These are phyloP conservation scores for Lasiurus cinereus DNA, from an alignment of 2,113 vertebrate species.

Conservation along the genomic window DNA sequence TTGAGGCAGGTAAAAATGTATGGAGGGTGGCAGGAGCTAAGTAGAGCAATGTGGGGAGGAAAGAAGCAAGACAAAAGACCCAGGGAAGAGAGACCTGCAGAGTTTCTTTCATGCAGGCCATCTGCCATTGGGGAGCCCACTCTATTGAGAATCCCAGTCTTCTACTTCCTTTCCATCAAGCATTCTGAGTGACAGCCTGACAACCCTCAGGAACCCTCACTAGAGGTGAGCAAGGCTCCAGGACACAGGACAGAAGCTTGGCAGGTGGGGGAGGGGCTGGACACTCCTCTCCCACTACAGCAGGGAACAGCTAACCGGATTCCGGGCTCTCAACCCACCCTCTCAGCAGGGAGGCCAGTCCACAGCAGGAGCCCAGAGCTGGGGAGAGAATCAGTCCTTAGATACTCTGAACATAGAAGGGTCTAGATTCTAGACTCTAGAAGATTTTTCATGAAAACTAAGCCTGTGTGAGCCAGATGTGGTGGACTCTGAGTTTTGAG, in stretches of 20 bases:
- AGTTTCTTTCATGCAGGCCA: neutral
- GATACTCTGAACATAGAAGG: neutral
- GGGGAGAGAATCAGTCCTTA: neutral
- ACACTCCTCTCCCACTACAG: neutral
- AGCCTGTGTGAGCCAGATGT: neutral
- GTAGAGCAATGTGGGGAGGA: neutral
- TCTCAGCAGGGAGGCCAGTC: slow-evolving; percentile 17
- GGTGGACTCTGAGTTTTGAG: neutral
- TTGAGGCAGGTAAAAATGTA: neutral
- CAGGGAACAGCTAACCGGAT: neutral
- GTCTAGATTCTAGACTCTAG: neutral
- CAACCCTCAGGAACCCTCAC: neutral
- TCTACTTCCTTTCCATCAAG: neutral
- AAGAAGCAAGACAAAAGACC: neutral
- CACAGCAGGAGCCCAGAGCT: neutral
- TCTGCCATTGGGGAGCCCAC: neutral
- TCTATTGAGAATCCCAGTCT: neutral
- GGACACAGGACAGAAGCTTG: neutral
- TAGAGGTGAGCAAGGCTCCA: neutral
- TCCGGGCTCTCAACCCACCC: neutral
- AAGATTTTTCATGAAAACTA: neutral
- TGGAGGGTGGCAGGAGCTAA: neutral
- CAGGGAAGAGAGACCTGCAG: neutral
- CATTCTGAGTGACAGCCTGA: neutral
- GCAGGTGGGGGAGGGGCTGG: neutral